Evolutionary conservation across 1,140 invertebrate species (phyloP).

Genomic region (Heterodera carotae): DNA sequence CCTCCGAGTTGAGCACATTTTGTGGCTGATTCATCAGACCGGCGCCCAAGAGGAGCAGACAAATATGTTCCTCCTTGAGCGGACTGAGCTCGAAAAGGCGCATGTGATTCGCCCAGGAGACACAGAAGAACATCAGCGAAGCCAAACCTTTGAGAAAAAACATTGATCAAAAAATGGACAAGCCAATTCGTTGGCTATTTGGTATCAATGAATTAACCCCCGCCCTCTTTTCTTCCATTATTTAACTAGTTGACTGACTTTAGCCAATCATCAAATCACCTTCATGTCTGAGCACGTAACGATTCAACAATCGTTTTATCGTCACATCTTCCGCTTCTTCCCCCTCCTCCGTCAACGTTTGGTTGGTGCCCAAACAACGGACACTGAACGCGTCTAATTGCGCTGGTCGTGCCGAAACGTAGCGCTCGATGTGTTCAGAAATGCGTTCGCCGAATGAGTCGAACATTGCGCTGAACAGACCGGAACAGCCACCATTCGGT

Average conservation of each 20-base stretch:
- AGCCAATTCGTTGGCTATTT: too few species aligned
- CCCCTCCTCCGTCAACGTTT: not conserved
- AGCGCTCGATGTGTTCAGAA: constrained; percentile 30
- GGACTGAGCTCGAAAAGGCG: constrained; percentile 22
- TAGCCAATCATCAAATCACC: too few species aligned
- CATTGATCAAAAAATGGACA: too few species aligned
- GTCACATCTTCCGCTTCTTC: not conserved
- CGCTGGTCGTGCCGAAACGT: not conserved
- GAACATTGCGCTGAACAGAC: constrained; percentile 13
- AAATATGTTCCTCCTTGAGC: constrained; percentile 32
- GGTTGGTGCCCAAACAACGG: not conserved
- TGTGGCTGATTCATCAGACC: constrained; percentile 16
- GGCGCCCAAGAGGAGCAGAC: constrained; percentile 15
- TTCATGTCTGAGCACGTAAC: not conserved
- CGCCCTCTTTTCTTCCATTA: too few species aligned
- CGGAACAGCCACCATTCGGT: not conserved
- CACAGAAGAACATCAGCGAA: constrained; percentile 36
- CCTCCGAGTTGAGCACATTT: not conserved
- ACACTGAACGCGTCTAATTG: not conserved
- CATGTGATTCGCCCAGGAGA: constrained; percentile 23
- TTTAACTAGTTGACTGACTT: too few species aligned
- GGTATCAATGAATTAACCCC: too few species aligned
- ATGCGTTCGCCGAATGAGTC: constrained; percentile 36
- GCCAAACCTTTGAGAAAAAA: constrained; percentile 26
- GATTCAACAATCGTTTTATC: not conserved